Percentiles rank a stretch among this genome's conserved stretches.
These are phyloP conservation scores for Poliocrania exsul DNA, from an alignment of 2,797 vertebrate genomes.

Conservation along the genomic window DNA sequence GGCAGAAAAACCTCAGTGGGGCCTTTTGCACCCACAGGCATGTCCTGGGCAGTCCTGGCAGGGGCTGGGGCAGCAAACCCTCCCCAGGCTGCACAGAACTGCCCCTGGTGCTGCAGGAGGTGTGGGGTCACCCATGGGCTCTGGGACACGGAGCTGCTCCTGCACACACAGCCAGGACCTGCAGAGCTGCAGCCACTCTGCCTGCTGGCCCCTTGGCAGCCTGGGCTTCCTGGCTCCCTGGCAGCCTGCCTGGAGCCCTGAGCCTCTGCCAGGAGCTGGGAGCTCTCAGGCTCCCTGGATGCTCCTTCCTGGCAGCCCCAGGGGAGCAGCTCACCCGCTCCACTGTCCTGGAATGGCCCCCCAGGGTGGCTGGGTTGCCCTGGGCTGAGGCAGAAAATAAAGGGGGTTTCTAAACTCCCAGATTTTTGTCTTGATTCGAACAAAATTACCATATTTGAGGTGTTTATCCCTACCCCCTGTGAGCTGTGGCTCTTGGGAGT, in stretches of 20 bases:
- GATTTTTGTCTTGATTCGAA: background rate
- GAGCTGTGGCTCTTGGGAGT: background rate
- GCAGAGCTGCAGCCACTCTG: background rate
- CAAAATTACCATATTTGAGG: background rate
- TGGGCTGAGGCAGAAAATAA: background rate
- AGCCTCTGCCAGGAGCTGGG: background rate
- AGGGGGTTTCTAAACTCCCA: background rate
- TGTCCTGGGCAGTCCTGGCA: background rate
- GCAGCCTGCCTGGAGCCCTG: conserved; percentile 12
- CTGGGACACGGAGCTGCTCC: background rate
- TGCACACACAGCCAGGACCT: background rate
- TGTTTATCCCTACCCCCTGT: background rate
- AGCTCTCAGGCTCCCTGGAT: background rate
- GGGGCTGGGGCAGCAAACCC: background rate
- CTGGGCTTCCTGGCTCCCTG: conserved; percentile 36
- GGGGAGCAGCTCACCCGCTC: background rate
- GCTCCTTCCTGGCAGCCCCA: background rate
- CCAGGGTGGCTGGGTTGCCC: background rate
- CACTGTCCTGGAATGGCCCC: background rate
- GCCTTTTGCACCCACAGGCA: background rate
- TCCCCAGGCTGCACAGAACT: background rate
- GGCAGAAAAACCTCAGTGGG: accelerated
- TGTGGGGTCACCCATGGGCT: background rate
- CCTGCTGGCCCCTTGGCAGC: conserved; percentile 57
- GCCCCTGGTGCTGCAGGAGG: background rate